Evolutionary conservation across 1,140 invertebrate species (phyloP), one percentile per base, ranked within the genome.

Genomic region (Drosophila aff.): DNA sequence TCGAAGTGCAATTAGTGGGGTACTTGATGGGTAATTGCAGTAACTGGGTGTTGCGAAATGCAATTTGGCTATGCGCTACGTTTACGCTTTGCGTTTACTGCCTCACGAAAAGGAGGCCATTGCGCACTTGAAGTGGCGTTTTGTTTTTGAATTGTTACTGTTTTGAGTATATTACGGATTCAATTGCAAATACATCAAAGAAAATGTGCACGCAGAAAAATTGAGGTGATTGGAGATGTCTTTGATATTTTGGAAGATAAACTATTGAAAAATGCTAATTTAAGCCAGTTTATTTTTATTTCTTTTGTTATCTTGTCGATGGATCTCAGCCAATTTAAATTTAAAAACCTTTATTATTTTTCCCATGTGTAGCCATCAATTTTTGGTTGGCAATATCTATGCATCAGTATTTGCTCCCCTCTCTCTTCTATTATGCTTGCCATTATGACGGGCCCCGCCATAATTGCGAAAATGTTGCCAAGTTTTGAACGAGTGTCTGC

Each of bases 51-150:
- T 84, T 85, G 71, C 69, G 75, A 60, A 82, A 87, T 69, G 43
- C 47, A 71, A 76, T 76, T 64, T 81, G 76, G 71, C 62, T 82
- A 67, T 65, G 47, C 41, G 57, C 78, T 76, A 87, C 67, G 36
- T 46, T 72, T 83, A 44, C 38, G 53, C 6, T 57, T 11, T 57
- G 15, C 21, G 53, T 57, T 72, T 83, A 44, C 31, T 67, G 53
- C 77, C 58, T 43, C 50, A 8, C 55, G 18, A 76, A 76, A 85
- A 66, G 46, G 79, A 64, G 82, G 82, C 60, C 80, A 83, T 73
- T 82, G 78, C 67, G 52, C 66, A 64, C 72, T 63, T 75, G 36
- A 64, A 49, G 58, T 65, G 63, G 10, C 67, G 63, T 46, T 16
- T 74, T 79, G 52, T 43, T 40, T 81, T 82, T 41, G 28, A 72